Evolutionary conservation across 1,140 invertebrate genomes (phyloP), one percentile per base, ranked within the genome.

Genomic region (Lepidostoma basale): DNA sequence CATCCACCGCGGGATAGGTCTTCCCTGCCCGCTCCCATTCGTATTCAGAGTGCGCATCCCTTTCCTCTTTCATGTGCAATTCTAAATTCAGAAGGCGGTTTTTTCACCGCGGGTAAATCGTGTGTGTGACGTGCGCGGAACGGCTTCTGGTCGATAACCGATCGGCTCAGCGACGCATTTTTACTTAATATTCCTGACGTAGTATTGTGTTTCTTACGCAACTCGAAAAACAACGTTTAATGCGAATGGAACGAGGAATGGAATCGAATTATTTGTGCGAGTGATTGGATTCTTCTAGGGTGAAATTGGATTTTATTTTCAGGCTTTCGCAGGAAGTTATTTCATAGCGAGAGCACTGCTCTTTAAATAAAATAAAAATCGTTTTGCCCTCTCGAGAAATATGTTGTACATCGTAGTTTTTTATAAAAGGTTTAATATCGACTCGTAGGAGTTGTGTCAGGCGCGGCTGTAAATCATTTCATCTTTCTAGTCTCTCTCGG

Each of bases 261-360:
- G 70, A 72, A 72, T 72, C 70, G 60, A 72, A 68, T 72, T 62
- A 72, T 72, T 72, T 65, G 70, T 63, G 66, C 70, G 62, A 72
- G 67, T 72, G 62, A 72, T 72, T 72, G 47, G 70, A 68, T 72
- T 72, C 62, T 40, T 70, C 69, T 65, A 54, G 69, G 64, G 69
- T 70, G 69, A 70, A 70, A 70, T 70, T 70, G 69, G 64, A 70
- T 70, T 70, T 70, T 70, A 64, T 66, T 49, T 70, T 70, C 56
- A 70, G 59, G 20, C 64, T 40, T 56, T 58, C 33, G 16, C 39
- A 23, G 33, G 52, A 66, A 56, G 63, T 58, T 58, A 66, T 58
- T 65, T 65, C 33, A 65, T 65, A 26, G 47, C 36, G 49, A 54
- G 5, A 14, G 25, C 5, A 54, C 26, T 54, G 10, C 9, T 59